Conservation (phyloP, 1,140 invertebrate species). For the Hylaeus anthracinus region DNA sequence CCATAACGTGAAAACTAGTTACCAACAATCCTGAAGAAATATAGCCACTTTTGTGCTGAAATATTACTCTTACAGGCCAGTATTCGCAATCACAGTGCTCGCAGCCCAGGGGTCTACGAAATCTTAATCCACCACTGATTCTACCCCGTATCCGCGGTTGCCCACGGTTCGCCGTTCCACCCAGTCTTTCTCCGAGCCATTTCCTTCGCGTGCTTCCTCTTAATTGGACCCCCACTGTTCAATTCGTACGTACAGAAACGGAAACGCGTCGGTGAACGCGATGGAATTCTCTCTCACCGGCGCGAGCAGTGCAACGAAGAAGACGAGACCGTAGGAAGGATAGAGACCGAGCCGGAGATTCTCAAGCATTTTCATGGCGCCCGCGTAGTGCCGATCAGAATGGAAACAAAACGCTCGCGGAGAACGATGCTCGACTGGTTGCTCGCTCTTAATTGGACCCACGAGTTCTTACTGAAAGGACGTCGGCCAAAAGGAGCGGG, state of each 20-base stretch:
- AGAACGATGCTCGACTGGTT: constrained; percentile 1
- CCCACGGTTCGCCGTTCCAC: constrained; percentile 12
- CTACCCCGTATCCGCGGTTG: neutral
- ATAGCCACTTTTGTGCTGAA: too few relatives aligned
- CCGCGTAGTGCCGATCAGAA: constrained; percentile 35
- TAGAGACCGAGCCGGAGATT: constrained; percentile 30
- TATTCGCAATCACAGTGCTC: too few relatives aligned
- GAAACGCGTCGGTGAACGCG: constrained; percentile 63
- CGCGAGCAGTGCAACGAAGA: constrained; percentile 15
- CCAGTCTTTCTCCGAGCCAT: constrained; percentile 71
- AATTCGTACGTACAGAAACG: constrained; percentile 68
- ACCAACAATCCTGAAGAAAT: too few relatives aligned
- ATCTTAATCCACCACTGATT: too few relatives aligned
- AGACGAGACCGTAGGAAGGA: neutral
- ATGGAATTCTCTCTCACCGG: constrained; percentile 52
- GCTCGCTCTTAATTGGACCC: constrained; percentile 38
- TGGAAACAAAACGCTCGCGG: constrained; percentile 41
- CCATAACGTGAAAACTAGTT: too few relatives aligned
- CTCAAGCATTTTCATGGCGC: constrained; percentile 58
- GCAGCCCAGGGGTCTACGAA: too few relatives aligned
- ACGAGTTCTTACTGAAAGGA: constrained; percentile 31
- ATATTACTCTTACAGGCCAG: too few relatives aligned
- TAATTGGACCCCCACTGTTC: constrained; percentile 72
- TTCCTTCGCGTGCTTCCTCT: constrained; percentile 76
- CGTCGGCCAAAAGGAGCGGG: neutral